A percentile compares a stretch with the other conserved stretches of the same genome.
These are phyloP conservation scores for Pituophis catenifer DNA, from an alignment of 2,113 vertebrate genomes.

Conservation along the genomic window DNA sequence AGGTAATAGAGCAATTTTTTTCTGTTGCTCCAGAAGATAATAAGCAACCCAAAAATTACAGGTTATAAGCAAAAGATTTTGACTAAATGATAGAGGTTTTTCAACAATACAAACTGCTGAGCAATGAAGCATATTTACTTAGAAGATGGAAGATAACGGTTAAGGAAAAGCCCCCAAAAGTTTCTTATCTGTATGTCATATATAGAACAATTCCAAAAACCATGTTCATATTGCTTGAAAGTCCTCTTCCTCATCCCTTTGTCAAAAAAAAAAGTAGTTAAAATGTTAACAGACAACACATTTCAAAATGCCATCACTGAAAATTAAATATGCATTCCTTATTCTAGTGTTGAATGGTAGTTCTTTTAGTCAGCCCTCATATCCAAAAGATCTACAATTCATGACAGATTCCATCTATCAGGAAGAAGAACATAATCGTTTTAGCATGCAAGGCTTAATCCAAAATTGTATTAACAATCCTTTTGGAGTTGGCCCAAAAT, in stretches of 20 bases:
- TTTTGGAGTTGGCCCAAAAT: too few species aligned
- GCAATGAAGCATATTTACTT: neutral
- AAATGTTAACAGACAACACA: neutral
- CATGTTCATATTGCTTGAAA: neutral
- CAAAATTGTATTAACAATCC: too few species aligned
- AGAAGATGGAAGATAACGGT: neutral
- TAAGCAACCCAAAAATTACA: neutral
- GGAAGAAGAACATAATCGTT: too few species aligned
- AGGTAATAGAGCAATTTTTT: neutral
- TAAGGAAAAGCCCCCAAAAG: neutral
- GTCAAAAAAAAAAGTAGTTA: neutral
- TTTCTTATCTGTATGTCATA: neutral
- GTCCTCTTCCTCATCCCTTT: neutral
- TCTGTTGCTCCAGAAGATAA: neutral
- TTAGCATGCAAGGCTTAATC: too few species aligned
- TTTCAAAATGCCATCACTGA: neutral
- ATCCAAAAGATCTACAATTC: neutral
- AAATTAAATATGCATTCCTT: neutral
- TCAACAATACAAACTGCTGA: too few species aligned
- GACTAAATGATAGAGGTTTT: neutral
- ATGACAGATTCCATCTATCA: neutral
- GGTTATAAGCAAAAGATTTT: neutral
- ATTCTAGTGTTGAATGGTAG: neutral
- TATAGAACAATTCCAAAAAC: neutral
- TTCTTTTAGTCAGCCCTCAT: neutral